Evolutionary conservation across 1,140 invertebrate species (phyloP).

Genomic region (Oncopodura yosiiana): DNA sequence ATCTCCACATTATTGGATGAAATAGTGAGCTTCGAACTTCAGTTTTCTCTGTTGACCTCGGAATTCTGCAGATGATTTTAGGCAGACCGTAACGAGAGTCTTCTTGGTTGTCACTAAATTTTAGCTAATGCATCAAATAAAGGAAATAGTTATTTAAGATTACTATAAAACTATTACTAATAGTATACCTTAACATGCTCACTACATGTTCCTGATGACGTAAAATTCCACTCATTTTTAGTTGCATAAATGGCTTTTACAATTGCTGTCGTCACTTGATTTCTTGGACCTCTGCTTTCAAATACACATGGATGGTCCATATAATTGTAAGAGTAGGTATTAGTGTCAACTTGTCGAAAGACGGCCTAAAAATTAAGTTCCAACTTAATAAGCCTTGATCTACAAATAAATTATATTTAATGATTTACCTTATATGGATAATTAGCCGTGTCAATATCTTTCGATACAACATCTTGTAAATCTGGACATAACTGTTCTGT

Average conservation of each 20-base stretch:
- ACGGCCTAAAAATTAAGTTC: too few species aligned
- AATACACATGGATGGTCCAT: conserved; percentile 17
- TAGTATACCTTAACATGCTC: conserved; percentile 19
- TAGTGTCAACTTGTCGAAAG: conserved; percentile 14
- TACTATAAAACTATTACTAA: too few species aligned
- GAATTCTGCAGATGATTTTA: conserved; percentile 17
- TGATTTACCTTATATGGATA: conserved; percentile 25
- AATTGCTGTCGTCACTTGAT: conserved; percentile 4
- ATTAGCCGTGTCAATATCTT: conserved; percentile 22
- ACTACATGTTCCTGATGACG: conserved; percentile 4
- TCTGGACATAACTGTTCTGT: conserved; percentile 23
- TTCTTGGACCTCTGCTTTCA: conserved; percentile 8
- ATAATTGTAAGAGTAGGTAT: not conserved
- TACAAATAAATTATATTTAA: too few species aligned
- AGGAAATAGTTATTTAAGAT: not conserved
- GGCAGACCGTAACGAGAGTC: conserved; percentile 4
- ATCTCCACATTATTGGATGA: conserved; percentile 17
- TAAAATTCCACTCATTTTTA: conserved; percentile 19
- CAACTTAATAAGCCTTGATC: too few species aligned
- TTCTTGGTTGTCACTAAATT: not conserved
- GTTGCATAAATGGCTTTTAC: conserved; percentile 17
- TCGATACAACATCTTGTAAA: conserved; percentile 13
- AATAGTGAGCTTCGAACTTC: conserved; percentile 5
- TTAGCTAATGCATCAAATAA: not conserved
- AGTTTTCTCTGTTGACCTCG: not conserved